phyloP scores from a whole-genome alignment of 1,140 invertebrate genomes.

The Leptinotarsa undecemlineata region DNA sequence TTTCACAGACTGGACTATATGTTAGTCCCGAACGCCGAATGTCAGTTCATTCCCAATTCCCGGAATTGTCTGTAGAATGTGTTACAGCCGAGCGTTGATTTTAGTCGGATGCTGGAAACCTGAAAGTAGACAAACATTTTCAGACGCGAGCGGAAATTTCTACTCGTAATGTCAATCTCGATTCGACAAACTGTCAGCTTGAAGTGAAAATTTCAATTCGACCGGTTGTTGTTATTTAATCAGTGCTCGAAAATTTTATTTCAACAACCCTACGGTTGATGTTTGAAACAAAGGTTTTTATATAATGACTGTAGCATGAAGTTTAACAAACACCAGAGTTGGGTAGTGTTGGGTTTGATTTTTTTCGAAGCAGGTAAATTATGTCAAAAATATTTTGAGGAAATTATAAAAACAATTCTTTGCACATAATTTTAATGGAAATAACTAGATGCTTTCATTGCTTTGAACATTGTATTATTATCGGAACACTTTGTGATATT shows the following conservation, averaged over 20 bases:
- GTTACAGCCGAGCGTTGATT: neutral
- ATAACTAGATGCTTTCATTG: no score
- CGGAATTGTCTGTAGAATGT: neutral
- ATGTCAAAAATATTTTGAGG: no score
- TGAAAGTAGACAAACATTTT: neutral
- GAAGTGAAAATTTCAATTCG: no score
- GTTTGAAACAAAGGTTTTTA: neutral
- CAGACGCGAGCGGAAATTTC: neutral
- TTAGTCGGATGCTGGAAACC: neutral
- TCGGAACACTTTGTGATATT: no score
- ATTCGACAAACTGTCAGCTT: no score
- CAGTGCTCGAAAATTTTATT: no score
- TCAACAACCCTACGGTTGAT: no score
- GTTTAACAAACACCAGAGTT: neutral
- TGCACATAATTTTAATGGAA: no score
- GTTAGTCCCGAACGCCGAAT: neutral
- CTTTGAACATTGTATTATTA: no score
- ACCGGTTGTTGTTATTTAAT: no score
- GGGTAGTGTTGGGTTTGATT: neutral
- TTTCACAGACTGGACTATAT: no score
- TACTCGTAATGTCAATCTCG: neutral
- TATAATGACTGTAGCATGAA: neutral
- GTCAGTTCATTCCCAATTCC: neutral
- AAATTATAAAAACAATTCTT: no score
- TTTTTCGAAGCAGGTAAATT: neutral